Conservation (phyloP, 2,888 invertebrate species). For the Drosophila sordidula region DNA sequence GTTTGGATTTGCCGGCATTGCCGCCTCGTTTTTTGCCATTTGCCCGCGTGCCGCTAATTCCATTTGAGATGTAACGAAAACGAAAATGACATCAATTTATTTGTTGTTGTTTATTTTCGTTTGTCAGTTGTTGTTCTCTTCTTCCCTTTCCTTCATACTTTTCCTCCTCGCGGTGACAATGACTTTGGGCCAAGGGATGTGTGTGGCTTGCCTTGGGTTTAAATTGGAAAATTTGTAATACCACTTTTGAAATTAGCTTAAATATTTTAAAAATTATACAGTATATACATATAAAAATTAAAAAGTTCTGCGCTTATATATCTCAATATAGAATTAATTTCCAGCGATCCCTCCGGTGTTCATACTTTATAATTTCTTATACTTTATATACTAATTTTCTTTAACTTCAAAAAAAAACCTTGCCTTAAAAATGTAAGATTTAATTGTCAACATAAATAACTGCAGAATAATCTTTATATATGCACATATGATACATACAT, state of each 20-base stretch:
- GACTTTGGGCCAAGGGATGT: slow-evolving; percentile 16
- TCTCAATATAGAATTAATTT: no score
- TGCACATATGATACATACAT: no score
- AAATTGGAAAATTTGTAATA: not conserved
- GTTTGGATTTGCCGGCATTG: slow-evolving; percentile 52
- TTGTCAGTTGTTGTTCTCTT: slow-evolving; percentile 17
- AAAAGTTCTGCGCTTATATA: not conserved
- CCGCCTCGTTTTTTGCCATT: slow-evolving; percentile 47
- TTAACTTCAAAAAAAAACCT: no score
- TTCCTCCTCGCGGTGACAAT: slow-evolving; percentile 32
- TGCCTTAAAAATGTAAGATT: no score
- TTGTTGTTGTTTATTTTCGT: slow-evolving; percentile 74
- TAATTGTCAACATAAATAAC: no score
- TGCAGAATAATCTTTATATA: no score
- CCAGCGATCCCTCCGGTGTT: no score
- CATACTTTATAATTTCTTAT: no score
- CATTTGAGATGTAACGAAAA: slow-evolving; percentile 80
- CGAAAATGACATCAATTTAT: slow-evolving; percentile 82
- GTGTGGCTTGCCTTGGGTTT: slow-evolving; percentile 6
- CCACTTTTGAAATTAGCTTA: not conserved
- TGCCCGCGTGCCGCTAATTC: slow-evolving; percentile 73
- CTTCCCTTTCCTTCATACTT: slow-evolving; percentile 15
- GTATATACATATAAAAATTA: not conserved
- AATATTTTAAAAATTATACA: no score
- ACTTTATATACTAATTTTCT: no score